Evolutionary conservation across 2,888 invertebrate genomes (phyloP), one percentile per base, ranked within the genome.

Genomic region (Cantharis flavilabris): DNA sequence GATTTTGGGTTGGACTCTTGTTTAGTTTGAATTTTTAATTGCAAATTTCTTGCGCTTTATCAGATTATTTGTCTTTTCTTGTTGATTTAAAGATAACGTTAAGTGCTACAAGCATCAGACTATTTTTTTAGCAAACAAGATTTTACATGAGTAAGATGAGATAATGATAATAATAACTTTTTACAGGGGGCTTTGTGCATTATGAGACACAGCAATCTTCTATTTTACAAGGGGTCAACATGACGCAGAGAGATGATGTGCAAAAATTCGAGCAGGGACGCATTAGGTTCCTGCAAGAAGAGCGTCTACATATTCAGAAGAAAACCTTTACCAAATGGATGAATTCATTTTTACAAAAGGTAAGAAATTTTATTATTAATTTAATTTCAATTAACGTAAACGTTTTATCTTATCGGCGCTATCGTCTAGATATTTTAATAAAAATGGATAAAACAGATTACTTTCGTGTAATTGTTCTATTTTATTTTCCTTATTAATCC

Each of bases 271-370:
- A 98, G 92, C 97, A 96, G 91, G 97, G 96, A 87, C 94, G 98
- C 83, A 98, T 98, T 88, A 94, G 95, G 91, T 97, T 97, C 87
- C 93, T 99, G 88, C 98, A 98, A 89, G 98, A 98, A 89, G 99
- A 99, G 90, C 94, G 99, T 76, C 91, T 98, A 82, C 96, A 97
- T 89, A 99, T 99, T 84, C 99, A 99, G 91, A 99, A 99, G 93
- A 99, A 99, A 90, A 99, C 99, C 30, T 99, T 99, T 90, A 99
- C 99, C 84, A 99, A 99, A 97, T 98, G 98, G 98, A 96, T 98
- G 95, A 98, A 98, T 90, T 97, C 97, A 18, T 98, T 98, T 90
- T 90, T 98, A 85, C 93, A 95, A 87, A 98, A 97, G 95, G 98
- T 97, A 86, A 83, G 76, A 7, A 13, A n/a, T 75, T 71, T 67